Evolutionary conservation across 2,113 vertebrate genomes (phyloP).

Genomic region (Rattus rattus): DNA sequence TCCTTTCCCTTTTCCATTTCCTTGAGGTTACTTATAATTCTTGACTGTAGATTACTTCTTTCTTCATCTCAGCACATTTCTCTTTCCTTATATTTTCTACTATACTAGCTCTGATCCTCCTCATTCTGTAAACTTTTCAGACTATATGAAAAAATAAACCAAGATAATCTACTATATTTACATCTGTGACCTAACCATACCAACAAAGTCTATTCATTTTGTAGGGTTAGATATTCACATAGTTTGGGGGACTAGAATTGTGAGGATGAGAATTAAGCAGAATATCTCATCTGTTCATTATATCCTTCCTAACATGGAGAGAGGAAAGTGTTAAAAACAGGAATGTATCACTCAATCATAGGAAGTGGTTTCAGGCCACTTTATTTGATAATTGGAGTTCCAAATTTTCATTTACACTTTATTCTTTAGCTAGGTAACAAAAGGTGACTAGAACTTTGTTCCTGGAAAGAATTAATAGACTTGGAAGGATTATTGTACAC

Average conservation of each 20-base stretch:
- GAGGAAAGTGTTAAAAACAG: not conserved
- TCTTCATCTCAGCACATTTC: not conserved
- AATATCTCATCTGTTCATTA: not conserved
- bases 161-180: not conserved
- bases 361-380: accelerated
- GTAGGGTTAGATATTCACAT: not conserved
- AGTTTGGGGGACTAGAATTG: not conserved
- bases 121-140: not conserved
- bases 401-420: not conserved
- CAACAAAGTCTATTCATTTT: not conserved
- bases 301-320: not conserved
- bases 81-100: not conserved
- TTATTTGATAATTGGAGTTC: not conserved
- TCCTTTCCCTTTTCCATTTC: not conserved
- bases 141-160: not conserved
- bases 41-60: not conserved
- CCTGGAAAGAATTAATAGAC: not conserved
- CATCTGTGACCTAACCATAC: not conserved
- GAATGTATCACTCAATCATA: not conserved
- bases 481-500: not conserved
- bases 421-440: not conserved
- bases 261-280: too few species aligned
- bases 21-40: not conserved
- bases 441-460: not conserved
- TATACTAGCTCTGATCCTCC: too few species aligned